phyloP scores from a whole-genome alignment of 1,140 invertebrate genomes.

The Drosophila sucinea region DNA sequence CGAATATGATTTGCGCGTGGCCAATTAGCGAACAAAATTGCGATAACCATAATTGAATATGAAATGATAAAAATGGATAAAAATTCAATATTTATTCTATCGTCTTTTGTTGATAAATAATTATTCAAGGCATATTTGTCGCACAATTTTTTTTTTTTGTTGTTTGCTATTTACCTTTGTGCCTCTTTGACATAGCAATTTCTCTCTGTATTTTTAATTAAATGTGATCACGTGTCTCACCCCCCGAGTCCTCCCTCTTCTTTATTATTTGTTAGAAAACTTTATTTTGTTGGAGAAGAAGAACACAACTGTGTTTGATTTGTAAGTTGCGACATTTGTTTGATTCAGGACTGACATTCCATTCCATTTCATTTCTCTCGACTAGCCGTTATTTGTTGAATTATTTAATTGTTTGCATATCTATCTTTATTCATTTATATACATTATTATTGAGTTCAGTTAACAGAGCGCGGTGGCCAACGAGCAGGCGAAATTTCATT shows the following conservation, averaged over 20 bases:
- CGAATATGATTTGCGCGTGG: conserved; percentile 56
- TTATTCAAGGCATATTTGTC: conserved; percentile 63
- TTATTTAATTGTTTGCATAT: conserved; percentile 25
- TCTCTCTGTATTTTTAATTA: conserved; percentile 47
- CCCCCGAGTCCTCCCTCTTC: not conserved
- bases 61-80: conserved; percentile 59
- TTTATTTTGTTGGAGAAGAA: conserved; percentile 12
- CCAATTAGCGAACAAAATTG: conserved; percentile 60
- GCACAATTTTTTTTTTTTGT: conserved; percentile 9
- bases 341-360: not conserved
- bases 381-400: conserved; percentile 22
- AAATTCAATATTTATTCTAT: conserved; percentile 36
- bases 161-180: conserved; percentile 44
- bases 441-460: conserved; percentile 47
- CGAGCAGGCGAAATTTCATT: conserved; percentile 55
- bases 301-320: conserved; percentile 67
- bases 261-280: conserved; percentile 19
- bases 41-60: conserved; percentile 75
- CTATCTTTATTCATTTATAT: not conserved
- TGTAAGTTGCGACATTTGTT: conserved; percentile 52
- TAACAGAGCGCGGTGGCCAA: conserved; percentile 7
- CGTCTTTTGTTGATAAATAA: conserved; percentile 49
- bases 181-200: conserved; percentile 32
- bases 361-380: not conserved
- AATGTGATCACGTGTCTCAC: conserved; percentile 51